Base-by-base conservation (phyloP, 2,888 invertebrate genomes). In the Drosophila anceps region DNA sequence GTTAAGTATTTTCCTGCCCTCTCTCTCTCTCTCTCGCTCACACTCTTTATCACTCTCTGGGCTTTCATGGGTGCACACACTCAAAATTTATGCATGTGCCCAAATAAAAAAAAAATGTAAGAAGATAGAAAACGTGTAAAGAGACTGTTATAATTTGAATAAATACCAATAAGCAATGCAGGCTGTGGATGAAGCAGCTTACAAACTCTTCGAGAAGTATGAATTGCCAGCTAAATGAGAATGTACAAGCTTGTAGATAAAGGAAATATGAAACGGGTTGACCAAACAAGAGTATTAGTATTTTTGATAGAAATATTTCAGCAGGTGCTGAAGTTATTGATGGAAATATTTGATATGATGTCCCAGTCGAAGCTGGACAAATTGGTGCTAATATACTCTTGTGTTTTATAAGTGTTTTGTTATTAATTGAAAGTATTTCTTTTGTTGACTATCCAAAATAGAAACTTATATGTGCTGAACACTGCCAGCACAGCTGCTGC, bases 61-160 rank as follows among this genome's bases (percentile, higher is more conserved):
- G 3, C 15, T 18, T 37, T 12, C 24, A 44, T 57, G 55, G 39
- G n/a, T 51, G 73, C 73, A 57, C 31, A 18, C 20, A 35, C 46
- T 54, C 27, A 0, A 46, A 76, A 76, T 77, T 63, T 76, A 80
- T 79, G 65, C 59, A 62, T 63, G 13, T 44, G 39, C 61, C 79
- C 58, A 2, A 7, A 48, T 29, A 48, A 46, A 46, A 27, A 48
- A 18, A 29, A 31, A 50, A 10, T 3, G 0, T 18, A 18, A 15
- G 35, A 43, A n/a, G n/a, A n/a, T n/a, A n/a, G 58, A 57, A 12
- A 48, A 50, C 46, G 44, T 61, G 41, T 73, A 73, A 18, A 43
- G 37, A 41, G 50, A 44, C 44, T 48, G 24, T 62, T 55, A 37
- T 58, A 66, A 67, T 43, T 62, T 24, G 41, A 54, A 54, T 44